Evolutionary conservation across 2,888 invertebrate species (phyloP).

Genomic region (Agonum fuliginosum): DNA sequence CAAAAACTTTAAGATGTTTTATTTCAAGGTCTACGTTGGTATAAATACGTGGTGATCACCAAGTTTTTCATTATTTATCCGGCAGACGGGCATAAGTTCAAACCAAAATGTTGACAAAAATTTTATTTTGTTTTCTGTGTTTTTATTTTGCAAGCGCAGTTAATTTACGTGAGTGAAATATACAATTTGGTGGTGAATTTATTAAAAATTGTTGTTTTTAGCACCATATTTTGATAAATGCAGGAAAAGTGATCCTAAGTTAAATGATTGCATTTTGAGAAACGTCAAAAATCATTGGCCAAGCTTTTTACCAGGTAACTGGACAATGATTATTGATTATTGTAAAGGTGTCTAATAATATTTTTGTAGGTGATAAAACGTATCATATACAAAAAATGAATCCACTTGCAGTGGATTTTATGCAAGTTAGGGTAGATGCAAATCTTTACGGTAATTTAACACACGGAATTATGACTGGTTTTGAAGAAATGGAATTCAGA

Average conservation of each 20-base stretch:
- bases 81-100: background rate
- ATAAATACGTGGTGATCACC: background rate
- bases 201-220: background rate
- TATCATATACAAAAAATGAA: conserved; percentile 12
- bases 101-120: background rate
- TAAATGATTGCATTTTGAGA: conserved; percentile 1
- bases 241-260: background rate
- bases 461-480: background rate
- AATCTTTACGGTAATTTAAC: conserved; percentile 21
- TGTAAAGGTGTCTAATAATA: no score
- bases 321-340: no score
- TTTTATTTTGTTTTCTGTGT: background rate
- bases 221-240: conserved; percentile 19
- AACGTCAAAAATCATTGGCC: background rate
- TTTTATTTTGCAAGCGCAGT: background rate
- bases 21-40: background rate
- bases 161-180: conserved; percentile 2
- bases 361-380: conserved; percentile 9
- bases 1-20: no score
- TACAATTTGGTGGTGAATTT: background rate
- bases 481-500: background rate
- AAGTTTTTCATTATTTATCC: background rate
- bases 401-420: background rate
- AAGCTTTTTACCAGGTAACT: background rate
- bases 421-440: conserved; percentile 4